Evolutionary conservation across 2,113 vertebrate genomes (phyloP).

Genomic region (Zeus faber): DNA sequence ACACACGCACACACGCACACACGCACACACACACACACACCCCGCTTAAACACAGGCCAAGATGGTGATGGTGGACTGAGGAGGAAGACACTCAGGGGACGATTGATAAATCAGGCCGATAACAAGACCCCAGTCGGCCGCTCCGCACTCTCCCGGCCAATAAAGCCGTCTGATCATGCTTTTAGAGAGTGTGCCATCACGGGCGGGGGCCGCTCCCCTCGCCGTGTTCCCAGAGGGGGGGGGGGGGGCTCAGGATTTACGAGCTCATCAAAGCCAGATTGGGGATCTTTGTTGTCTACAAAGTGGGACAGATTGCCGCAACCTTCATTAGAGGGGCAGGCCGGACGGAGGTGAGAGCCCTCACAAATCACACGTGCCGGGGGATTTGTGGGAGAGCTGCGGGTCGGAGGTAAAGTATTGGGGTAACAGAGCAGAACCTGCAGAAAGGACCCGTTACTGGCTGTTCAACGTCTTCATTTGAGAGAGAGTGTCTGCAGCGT

Average conservation of each 20-base stretch:
- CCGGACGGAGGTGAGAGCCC: slow-evolving; percentile 24
- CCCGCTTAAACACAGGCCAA: neutral
- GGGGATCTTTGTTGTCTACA: slow-evolving; percentile 43
- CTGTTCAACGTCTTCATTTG: neutral
- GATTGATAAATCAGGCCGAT: slow-evolving; percentile 67
- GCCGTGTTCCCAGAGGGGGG: too few species aligned
- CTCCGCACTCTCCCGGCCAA: slow-evolving; percentile 43
- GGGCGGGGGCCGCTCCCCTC: slow-evolving; percentile 27
- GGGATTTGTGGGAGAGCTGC: slow-evolving; percentile 12
- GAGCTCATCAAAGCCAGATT: slow-evolving; percentile 66
- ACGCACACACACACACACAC: slow-evolving; percentile 1
- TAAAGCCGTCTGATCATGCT: slow-evolving; percentile 67
- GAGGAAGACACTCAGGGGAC: slow-evolving; percentile 54
- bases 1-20: neutral
- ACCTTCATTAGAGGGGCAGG: slow-evolving; percentile 25
- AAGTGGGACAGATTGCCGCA: slow-evolving; percentile 49
- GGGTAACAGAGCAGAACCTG: neutral
- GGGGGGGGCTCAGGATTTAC: slow-evolving; percentile 55
- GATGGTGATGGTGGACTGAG: slow-evolving; percentile 30
- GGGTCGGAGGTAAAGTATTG: slow-evolving; percentile 1
- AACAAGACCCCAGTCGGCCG: slow-evolving; percentile 48
- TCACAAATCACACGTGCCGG: slow-evolving; percentile 27
- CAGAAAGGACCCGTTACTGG: neutral
- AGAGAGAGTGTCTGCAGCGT: neutral
- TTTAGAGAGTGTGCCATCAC: slow-evolving; percentile 55